These are phyloP conservation scores for Thaumetopoea pityocampa DNA, from an alignment of 1,140 invertebrate species.

Conservation along the genomic window DNA sequence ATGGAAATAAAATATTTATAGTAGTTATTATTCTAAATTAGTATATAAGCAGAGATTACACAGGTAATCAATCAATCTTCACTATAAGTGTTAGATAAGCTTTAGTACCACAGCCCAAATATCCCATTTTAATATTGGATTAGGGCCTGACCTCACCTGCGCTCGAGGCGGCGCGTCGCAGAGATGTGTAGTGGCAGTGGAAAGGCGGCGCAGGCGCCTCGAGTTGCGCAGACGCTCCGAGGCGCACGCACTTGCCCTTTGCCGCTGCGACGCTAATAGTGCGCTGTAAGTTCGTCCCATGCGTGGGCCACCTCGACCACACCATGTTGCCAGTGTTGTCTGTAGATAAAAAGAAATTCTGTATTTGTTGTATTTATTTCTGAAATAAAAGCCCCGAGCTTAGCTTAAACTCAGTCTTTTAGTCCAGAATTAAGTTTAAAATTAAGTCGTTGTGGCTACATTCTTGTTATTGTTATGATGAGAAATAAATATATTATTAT, in stretches of 20 bases:
- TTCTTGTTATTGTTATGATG: no score
- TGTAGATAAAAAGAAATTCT: constrained; percentile 21
- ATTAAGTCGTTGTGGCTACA: no score
- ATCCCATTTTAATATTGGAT: constrained; percentile 16
- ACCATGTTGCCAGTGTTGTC: constrained; percentile 57
- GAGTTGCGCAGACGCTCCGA: constrained; percentile 25
- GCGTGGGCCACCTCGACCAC: constrained; percentile 35
- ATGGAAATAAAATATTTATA: no score
- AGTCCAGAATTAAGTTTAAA: no score
- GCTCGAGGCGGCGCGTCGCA: constrained; percentile 49
- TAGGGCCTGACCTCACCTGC: constrained; percentile 62
- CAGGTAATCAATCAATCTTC: not conserved
- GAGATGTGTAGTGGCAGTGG: constrained; percentile 52
- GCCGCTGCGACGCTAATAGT: constrained; percentile 41
- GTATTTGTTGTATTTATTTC: no score
- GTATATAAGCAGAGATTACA: not conserved
- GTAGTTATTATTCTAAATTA: no score
- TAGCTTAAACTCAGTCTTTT: no score
- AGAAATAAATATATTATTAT: no score
- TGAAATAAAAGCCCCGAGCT: no score
- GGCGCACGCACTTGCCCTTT: constrained; percentile 25
- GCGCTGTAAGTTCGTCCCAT: constrained; percentile 54
- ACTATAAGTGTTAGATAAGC: constrained; percentile 6
- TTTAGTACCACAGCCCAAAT: constrained; percentile 13
- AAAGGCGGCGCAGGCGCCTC: constrained; percentile 36